Base-by-base conservation (phyloP, 53 echinoderm and acorn worm species). In the Crossaster papposus region DNA sequence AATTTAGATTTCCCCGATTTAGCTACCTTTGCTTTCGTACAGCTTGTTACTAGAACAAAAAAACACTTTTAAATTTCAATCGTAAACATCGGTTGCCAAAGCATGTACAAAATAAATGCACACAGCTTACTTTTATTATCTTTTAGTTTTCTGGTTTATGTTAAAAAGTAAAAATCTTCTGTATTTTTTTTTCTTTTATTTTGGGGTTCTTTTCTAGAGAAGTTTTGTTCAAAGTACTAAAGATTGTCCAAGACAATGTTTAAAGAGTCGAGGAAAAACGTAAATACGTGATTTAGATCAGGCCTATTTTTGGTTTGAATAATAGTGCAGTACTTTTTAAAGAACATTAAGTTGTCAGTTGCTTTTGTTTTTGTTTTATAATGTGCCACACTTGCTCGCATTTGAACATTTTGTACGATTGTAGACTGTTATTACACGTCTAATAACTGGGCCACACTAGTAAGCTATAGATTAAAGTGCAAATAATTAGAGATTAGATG, bases 361-460 rank as follows among this genome's bases (percentile, higher is more conserved):
- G 50, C 63, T 90, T 90, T 90, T 34, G 34, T 74, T 74, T 34
- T 22, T 74, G 13, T 34, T 33, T 32, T 31, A 77, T 54, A 55
- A 77, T 33, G 44, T 87, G 77, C 87, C 87, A 87, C 76, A 77
- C 87, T 87, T 87, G 87, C 87, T 76, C 63, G 87, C 72, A 84
- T 52, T 55, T 75, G 75, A 55, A 76, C 23, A 50, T 55, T 55
- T 54, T 87, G 24, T 58, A 77, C n/a, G 62, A 62, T 44, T 54
- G 87, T 77, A 76, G 77, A 58, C 33, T 80, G 51, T 50, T 80
- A 58, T 30, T 55, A 50, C 26, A 9, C 30, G 9, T 44, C 54
- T 36, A 28, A 29, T 29, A 17, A 79, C 7, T 2, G 75, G 79
- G 79, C 29, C 51, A 14, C 8, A 79, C 32, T 11, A 28, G 14